phyloP scores from a whole-genome alignment of 2,888 invertebrate species.

The Oscheius onirici region DNA sequence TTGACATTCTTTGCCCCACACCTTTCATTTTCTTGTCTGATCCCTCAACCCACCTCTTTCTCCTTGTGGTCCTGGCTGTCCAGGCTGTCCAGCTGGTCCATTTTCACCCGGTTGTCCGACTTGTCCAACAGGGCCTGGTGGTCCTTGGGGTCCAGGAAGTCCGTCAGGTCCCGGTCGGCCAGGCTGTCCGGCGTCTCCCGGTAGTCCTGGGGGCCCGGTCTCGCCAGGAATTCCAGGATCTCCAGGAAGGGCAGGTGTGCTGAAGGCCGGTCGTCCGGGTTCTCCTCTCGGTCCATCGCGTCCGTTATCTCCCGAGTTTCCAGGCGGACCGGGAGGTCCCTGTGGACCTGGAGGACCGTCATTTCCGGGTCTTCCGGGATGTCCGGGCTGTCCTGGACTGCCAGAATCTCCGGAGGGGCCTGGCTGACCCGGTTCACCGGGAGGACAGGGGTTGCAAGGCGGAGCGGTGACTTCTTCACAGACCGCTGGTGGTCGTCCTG shows the following conservation, averaged over 20 bases:
- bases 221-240: constrained; percentile 70
- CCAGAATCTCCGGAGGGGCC: constrained; percentile 61
- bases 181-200: constrained; percentile 65
- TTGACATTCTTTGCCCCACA: no score
- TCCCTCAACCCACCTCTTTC: constrained; percentile 39
- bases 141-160: constrained; percentile 61
- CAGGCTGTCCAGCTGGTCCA: constrained; percentile 58
- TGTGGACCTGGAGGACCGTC: constrained; percentile 68
- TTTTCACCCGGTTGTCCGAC: constrained; percentile 59
- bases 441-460: constrained; percentile 70
- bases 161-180: constrained; percentile 60
- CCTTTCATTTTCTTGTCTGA: no score
- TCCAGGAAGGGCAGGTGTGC: constrained; percentile 70
- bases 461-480: constrained; percentile 70
- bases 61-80: constrained; percentile 65
- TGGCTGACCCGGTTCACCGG: constrained; percentile 68
- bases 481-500: constrained; percentile 69
- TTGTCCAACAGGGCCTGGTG: constrained; percentile 57
- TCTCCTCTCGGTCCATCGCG: constrained; percentile 70
- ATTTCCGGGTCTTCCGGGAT: constrained; percentile 69
- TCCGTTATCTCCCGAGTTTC: constrained; percentile 63
- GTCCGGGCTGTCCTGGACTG: constrained; percentile 58
- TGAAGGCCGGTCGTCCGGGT: constrained; percentile 70
- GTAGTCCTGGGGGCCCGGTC: constrained; percentile 66
- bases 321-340: constrained; percentile 69